Conservation (phyloP, 1,140 invertebrate species). For the Venturia canescens region DNA sequence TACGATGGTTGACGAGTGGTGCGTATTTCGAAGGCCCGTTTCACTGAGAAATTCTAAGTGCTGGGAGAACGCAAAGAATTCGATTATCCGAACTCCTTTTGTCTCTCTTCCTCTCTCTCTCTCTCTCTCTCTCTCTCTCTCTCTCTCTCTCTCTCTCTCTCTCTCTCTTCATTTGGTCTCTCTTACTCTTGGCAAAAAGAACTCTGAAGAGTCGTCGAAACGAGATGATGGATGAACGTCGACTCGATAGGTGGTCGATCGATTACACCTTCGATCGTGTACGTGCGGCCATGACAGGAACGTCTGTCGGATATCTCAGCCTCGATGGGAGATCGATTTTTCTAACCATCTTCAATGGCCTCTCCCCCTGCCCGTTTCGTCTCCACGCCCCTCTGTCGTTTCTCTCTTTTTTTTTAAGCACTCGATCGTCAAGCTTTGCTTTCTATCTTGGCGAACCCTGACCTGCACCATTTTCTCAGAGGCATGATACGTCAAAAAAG, state of each 20-base stretch:
- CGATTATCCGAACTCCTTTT: slow-evolving; percentile 46
- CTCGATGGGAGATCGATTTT: slow-evolving; percentile 40
- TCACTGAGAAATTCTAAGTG: slow-evolving; percentile 42
- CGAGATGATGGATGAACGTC: slow-evolving; percentile 52
- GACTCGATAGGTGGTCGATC: slow-evolving; percentile 54
- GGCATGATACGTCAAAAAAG: background rate
- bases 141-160: too few relatives aligned
- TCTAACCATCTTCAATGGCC: slow-evolving; percentile 9
- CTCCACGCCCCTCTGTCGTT: background rate
- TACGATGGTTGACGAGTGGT: slow-evolving; percentile 35
- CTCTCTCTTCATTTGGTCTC: too few relatives aligned
- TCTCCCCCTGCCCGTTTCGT: background rate
- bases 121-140: too few relatives aligned
- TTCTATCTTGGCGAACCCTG: slow-evolving; percentile 17
- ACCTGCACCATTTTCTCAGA: slow-evolving; percentile 30
- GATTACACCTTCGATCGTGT: slow-evolving; percentile 48
- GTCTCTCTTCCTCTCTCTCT: too few relatives aligned
- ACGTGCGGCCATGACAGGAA: slow-evolving; percentile 36
- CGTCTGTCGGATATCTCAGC: slow-evolving; percentile 21
- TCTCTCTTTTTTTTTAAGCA: background rate
- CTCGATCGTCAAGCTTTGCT: background rate
- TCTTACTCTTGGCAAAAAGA: too few relatives aligned
- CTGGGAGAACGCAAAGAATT: slow-evolving; percentile 44
- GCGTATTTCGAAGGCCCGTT: slow-evolving; percentile 44
- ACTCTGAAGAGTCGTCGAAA: slow-evolving; percentile 48